A percentile compares a stretch with the other conserved stretches of the same genome.
phyloP scores from a whole-genome alignment of 2,113 vertebrate genomes.

The Sylvietta virens region DNA sequence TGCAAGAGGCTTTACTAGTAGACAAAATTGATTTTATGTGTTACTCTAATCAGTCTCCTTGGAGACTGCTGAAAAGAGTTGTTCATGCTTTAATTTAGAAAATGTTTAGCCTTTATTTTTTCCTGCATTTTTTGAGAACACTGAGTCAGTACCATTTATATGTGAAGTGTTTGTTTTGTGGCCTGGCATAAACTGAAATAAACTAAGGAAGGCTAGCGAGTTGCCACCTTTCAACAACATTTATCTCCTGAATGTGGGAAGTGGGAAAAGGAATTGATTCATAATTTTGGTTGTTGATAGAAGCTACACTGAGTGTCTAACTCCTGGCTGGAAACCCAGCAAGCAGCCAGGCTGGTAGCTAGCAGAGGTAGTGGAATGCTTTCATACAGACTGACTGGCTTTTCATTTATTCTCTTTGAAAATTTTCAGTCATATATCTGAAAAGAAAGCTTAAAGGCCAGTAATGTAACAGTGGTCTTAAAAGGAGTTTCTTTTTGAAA shows the following conservation, averaged over 20 bases:
- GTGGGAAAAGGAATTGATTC: background rate
- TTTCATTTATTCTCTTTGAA: background rate
- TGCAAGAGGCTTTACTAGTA: background rate
- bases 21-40: background rate
- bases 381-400: background rate
- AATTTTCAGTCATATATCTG: background rate
- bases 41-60: background rate
- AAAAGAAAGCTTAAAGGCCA: background rate
- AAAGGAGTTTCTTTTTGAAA: background rate
- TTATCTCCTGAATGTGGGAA: background rate
- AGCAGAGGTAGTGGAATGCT: background rate
- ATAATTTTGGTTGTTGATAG: background rate
- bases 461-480: background rate
- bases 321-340: background rate
- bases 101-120: background rate
- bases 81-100: background rate
- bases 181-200: background rate
- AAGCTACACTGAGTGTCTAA: background rate
- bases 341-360: background rate
- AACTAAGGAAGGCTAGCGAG: background rate
- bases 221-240: background rate
- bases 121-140: background rate
- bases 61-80: background rate
- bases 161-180: background rate
- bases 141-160: background rate